Conservation (phyloP, 2,888 invertebrate genomes). For the Strigamia crassipes region DNA sequence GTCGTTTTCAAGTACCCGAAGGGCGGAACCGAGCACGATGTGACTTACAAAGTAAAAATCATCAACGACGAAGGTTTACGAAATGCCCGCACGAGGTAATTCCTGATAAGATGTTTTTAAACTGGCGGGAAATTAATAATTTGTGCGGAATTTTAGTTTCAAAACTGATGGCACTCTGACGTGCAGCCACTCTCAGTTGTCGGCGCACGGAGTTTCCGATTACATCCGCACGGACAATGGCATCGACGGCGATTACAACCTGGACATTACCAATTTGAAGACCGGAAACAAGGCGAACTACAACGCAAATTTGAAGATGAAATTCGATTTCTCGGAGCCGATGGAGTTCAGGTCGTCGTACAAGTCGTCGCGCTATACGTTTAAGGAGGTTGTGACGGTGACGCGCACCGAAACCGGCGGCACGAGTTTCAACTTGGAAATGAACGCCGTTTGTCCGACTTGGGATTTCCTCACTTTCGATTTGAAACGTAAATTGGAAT, state of each 20-base stretch:
- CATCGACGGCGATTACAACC: not conserved
- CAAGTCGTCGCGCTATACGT: constrained; percentile 33
- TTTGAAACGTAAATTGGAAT: constrained; percentile 43
- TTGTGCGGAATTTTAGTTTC: not conserved
- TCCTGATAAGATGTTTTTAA: too few species aligned
- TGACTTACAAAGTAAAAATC: not conserved
- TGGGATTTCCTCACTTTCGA: constrained; percentile 45
- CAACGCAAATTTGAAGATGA: not conserved
- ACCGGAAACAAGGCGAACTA: constrained; percentile 43
- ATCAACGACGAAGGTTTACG: constrained; percentile 32
- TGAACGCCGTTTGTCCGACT: constrained; percentile 44
- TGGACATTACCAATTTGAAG: not conserved
- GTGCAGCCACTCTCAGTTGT: not conserved
- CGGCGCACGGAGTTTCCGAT: constrained; percentile 22
- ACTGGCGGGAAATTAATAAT: not conserved
- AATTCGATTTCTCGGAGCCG: not conserved
- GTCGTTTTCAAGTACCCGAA: not conserved
- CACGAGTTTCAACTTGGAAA: constrained; percentile 13
- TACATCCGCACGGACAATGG: not conserved
- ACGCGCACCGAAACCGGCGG: not conserved
- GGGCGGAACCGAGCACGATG: not conserved
- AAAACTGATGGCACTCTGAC: constrained; percentile 1
- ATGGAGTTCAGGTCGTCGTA: not conserved
- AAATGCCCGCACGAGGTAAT: not conserved
- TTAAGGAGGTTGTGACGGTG: not conserved